These are phyloP conservation scores for Poecilia velifera DNA, from an alignment of 2,797 vertebrate species.

Conservation along the genomic window DNA sequence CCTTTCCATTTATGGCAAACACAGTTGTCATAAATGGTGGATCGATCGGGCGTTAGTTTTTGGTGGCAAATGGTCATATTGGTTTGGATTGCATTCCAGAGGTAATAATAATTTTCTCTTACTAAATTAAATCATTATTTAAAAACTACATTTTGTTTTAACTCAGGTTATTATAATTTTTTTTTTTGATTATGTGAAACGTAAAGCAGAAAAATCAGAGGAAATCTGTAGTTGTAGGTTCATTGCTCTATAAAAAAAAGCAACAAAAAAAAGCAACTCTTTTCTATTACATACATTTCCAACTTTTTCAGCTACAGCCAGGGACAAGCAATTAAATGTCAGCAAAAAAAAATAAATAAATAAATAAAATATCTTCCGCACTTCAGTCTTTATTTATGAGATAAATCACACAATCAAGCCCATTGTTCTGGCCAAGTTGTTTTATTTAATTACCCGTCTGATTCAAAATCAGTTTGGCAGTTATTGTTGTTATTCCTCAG, in stretches of 20 bases:
- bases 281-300: background rate
- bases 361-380: conserved; percentile 13
- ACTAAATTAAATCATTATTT: background rate
- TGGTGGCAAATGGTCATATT: background rate
- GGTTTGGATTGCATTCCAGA: background rate
- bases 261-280: too few relatives aligned
- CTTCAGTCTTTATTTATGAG: conserved; percentile 26
- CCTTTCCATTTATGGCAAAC: background rate
- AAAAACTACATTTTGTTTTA: background rate
- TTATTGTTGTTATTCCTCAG: conserved; percentile 10
- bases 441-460: conserved; percentile 25
- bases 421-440: conserved; percentile 11
- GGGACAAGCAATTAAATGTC: background rate
- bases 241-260: background rate
- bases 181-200: background rate
- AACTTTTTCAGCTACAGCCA: background rate
- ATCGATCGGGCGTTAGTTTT: background rate
- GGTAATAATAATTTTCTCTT: background rate
- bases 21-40: background rate
- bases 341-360: background rate
- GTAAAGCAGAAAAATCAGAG: background rate
- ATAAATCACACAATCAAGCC: conserved; percentile 3
- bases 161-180: background rate
- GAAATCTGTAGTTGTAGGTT: background rate
- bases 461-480: conserved; percentile 18